Evolutionary conservation across 2,113 vertebrate species (phyloP).

Genomic region (Apeltes quadracus): DNA sequence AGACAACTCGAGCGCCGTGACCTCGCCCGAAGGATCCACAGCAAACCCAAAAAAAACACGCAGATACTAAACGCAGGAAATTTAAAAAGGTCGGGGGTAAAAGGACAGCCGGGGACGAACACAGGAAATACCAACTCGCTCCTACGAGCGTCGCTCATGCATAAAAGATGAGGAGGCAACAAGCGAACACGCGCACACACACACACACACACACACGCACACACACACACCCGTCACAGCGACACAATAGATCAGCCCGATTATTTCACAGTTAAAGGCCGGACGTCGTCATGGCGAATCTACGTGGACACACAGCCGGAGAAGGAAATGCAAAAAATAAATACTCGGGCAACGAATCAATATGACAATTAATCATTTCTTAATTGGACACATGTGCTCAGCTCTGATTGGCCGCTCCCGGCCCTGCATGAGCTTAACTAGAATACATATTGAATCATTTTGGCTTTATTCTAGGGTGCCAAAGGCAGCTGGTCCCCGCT

Average conservation of each 20-base stretch:
- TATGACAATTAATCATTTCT: no score
- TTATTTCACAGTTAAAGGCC: no score
- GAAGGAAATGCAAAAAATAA: no score
- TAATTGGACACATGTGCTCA: no score
- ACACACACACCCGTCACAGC: no score
- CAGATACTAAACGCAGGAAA: slow-evolving; percentile 68
- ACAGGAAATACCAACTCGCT: slow-evolving; percentile 65
- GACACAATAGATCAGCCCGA: no score
- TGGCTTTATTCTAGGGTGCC: background rate
- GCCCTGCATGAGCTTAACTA: background rate
- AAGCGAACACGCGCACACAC: slow-evolving; percentile 8
- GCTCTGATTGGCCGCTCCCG: no score
- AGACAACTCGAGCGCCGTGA: slow-evolving; percentile 15
- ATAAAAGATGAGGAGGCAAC: slow-evolving; percentile 48
- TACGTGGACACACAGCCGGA: no score
- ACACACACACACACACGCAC: background rate
- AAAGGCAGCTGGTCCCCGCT: background rate
- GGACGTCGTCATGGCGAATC: no score
- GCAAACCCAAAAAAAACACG: slow-evolving; percentile 48
- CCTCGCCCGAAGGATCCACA: slow-evolving; percentile 41
- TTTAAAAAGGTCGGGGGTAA: slow-evolving; percentile 69
- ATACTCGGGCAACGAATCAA: no score
- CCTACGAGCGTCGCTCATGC: slow-evolving; percentile 50
- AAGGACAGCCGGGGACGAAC: slow-evolving; percentile 53
- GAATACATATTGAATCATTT: background rate